phyloP scores from a whole-genome alignment of 2,888 invertebrate genomes.

The Sthenelais limicola region DNA sequence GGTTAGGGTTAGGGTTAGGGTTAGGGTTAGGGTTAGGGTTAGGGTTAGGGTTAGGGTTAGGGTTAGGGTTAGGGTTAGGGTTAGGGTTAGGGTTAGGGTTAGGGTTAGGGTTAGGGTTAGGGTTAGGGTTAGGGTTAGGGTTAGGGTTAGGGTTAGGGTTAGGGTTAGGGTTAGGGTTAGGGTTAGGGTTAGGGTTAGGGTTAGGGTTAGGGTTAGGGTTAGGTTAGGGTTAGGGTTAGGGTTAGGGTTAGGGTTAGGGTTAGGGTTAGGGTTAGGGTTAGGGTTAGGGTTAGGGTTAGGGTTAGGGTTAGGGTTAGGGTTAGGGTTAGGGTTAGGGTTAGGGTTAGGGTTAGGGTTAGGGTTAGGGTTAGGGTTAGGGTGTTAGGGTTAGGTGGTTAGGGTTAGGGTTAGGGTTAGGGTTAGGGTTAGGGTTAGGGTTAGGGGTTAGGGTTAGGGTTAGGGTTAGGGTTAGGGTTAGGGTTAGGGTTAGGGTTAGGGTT shows the following conservation, averaged over 20 bases:
- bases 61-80: constrained; percentile 41
- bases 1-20: constrained; percentile 46
- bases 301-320: constrained; percentile 43
- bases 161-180: constrained; percentile 41
- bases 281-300: constrained; percentile 43
- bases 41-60: constrained; percentile 47
- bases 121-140: constrained; percentile 45
- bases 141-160: constrained; percentile 43
- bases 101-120: constrained; percentile 47
- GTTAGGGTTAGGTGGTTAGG: constrained; percentile 42
- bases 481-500: constrained; percentile 45
- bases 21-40: constrained; percentile 43
- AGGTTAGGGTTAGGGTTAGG: constrained; percentile 38
- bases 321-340: constrained; percentile 40
- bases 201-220: constrained; percentile 46
- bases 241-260: constrained; percentile 41
- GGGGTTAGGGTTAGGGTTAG: constrained; percentile 47
- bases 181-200: constrained; percentile 44
- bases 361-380: constrained; percentile 45
- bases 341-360: constrained; percentile 39
- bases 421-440: constrained; percentile 46
- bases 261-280: constrained; percentile 42
- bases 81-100: constrained; percentile 41
- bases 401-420: constrained; percentile 46
- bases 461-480: constrained; percentile 47